Conservation (phyloP, 2,888 invertebrate genomes). For the Patella depressa region DNA sequence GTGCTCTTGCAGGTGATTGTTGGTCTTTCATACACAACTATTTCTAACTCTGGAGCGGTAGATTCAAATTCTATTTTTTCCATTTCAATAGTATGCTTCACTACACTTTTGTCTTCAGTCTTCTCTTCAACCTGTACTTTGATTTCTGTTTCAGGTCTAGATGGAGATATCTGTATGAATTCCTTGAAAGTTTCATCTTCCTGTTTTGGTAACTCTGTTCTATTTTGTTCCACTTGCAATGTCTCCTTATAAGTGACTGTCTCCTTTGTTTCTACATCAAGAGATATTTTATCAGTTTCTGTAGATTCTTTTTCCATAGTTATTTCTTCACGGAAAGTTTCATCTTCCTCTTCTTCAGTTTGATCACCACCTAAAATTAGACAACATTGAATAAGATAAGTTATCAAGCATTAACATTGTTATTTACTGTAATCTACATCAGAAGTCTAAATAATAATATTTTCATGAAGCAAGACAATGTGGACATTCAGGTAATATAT, state of each 20-base stretch:
- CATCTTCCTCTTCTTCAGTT: constrained; percentile 27
- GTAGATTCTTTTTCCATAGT: constrained; percentile 25
- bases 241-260: constrained; percentile 28
- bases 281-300: not conserved
- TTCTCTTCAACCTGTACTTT: constrained; percentile 18
- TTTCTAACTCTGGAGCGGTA: constrained; percentile 24
- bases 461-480: too few relatives aligned
- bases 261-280: constrained; percentile 26
- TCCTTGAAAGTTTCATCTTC: constrained; percentile 24
- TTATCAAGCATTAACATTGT: too few relatives aligned
- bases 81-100: constrained; percentile 27
- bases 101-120: constrained; percentile 4
- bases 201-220: constrained; percentile 11
- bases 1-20: constrained; percentile 15
- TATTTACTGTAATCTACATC: too few relatives aligned
- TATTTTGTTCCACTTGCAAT: constrained; percentile 24
- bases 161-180: constrained; percentile 20
- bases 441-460: too few relatives aligned
- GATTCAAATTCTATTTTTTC: constrained; percentile 31
- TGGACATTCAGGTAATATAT: too few relatives aligned
- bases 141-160: not conserved
- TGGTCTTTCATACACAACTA: constrained; percentile 26
- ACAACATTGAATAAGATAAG: too few relatives aligned
- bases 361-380: constrained; percentile 11
- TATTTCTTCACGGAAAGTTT: constrained; percentile 34